These are phyloP conservation scores for Diprion similis DNA, from an alignment of 1,140 invertebrate species.

Conservation along the genomic window DNA sequence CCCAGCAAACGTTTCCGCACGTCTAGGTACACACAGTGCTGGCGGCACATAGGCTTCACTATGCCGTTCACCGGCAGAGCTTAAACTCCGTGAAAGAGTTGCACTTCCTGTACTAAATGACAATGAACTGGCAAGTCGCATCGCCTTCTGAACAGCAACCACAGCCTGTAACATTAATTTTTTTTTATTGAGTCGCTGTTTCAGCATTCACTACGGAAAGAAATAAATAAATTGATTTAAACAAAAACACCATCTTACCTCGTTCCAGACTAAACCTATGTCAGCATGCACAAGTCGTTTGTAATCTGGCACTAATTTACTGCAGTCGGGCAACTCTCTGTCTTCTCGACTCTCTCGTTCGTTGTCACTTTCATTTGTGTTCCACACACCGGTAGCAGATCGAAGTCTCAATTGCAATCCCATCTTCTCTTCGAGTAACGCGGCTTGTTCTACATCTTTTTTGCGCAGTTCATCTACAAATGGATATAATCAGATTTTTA, in stretches of 20 bases:
- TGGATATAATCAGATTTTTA: conserved; percentile 18
- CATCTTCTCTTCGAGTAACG: conserved; percentile 88
- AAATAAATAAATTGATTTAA: conserved; percentile 11
- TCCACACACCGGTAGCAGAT: conserved; percentile 66
- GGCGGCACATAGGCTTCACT: conserved; percentile 83
- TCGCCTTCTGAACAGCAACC: conserved; percentile 68
- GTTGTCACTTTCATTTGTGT: conserved; percentile 46
- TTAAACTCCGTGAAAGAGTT: conserved; percentile 85
- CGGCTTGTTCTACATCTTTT: conserved; percentile 86
- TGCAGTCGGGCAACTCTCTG: conserved; percentile 53
- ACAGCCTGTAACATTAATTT: conserved; percentile 42
- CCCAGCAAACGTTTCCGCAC: conserved; percentile 94
- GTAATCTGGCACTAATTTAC: conserved; percentile 50
- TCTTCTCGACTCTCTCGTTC: conserved; percentile 44
- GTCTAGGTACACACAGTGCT: conserved; percentile 76
- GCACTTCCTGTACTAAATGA: conserved; percentile 71
- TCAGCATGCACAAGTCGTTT: conserved; percentile 35
- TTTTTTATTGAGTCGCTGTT: background rate
- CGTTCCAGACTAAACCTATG: conserved; percentile 39
- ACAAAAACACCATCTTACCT: conserved; percentile 38
- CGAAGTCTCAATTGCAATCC: conserved; percentile 80
- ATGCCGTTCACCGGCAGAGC: conserved; percentile 89
- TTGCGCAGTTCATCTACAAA: conserved; percentile 74
- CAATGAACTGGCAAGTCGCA: conserved; percentile 74
- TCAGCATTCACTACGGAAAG: conserved; percentile 6